A percentile compares a stretch with the other conserved stretches of the same genome.
These are phyloP conservation scores for Schizaphis graminum DNA, from an alignment of 2,888 invertebrate genomes.

Conservation along the genomic window DNA sequence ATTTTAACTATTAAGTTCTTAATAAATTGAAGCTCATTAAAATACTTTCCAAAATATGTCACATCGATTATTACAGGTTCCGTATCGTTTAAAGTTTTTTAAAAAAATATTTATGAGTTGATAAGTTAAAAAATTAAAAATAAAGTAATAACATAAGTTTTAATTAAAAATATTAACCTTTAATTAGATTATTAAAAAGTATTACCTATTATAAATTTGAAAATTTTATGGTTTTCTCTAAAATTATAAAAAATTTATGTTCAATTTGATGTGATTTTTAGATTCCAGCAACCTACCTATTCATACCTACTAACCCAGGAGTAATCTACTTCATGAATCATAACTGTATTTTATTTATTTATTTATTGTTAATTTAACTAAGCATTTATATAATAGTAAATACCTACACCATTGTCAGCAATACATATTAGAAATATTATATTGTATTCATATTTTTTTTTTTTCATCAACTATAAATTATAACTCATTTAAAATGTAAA, in stretches of 20 bases:
- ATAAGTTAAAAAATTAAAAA: not conserved
- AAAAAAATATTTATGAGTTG: not conserved
- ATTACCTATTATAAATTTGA: not conserved
- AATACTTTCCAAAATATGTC: not conserved
- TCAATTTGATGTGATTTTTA: constrained; percentile 28
- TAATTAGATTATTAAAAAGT: not conserved
- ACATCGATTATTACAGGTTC: not conserved
- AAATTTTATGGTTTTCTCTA: not conserved
- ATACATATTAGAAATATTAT: not conserved
- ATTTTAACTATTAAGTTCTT: not conserved
- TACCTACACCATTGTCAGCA: not conserved
- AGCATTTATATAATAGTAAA: not conserved
- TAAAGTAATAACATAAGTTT: not conserved
- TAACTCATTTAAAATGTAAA: not conserved
- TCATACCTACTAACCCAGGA: constrained; percentile 17
- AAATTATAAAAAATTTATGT: constrained; percentile 1
- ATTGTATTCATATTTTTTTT: not conserved
- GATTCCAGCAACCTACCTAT: constrained; percentile 25
- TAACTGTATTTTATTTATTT: not conserved
- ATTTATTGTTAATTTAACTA: not conserved
- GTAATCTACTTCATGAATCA: not conserved
- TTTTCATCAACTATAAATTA: not conserved
- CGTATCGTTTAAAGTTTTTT: not conserved
- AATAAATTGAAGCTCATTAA: not conserved
- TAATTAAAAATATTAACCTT: not conserved